These are phyloP conservation scores for Habroteleia sp. DNA, from an alignment of 2,888 invertebrate genomes.

Conservation along the genomic window DNA sequence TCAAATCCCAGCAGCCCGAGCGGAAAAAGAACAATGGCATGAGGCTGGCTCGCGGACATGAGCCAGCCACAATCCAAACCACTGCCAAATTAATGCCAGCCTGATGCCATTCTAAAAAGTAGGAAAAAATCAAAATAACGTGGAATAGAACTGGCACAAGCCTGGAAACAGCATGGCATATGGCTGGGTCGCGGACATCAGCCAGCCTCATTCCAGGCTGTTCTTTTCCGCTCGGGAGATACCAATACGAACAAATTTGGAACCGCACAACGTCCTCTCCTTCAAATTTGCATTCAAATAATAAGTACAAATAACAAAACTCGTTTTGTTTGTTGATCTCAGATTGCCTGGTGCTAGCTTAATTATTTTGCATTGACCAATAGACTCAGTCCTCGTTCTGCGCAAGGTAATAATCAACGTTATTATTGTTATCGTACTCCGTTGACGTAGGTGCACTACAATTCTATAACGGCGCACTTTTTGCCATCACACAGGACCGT, in stretches of 20 bases:
- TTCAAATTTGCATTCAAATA: conserved; percentile 40
- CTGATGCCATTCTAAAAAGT: too few species aligned
- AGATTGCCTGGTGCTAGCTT: conserved; percentile 32
- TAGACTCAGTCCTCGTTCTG: conserved; percentile 24
- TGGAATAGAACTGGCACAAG: too few species aligned
- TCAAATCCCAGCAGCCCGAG: too few species aligned
- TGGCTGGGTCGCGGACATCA: too few species aligned
- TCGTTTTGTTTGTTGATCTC: conserved; percentile 10
- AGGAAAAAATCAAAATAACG: too few species aligned
- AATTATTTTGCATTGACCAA: conserved; percentile 54
- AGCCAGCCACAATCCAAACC: too few species aligned
- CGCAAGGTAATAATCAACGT: conserved; percentile 33
- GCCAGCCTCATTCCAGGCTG: too few species aligned
- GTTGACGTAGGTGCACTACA: conserved; percentile 53
- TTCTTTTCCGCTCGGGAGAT: too few species aligned
- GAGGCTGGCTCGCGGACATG: too few species aligned
- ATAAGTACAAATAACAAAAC: conserved; percentile 42
- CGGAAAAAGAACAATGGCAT: too few species aligned
- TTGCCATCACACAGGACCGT: conserved; percentile 67
- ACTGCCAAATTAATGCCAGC: too few species aligned
- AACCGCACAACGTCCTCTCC: conserved; percentile 1
- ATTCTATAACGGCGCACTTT: conserved; percentile 61
- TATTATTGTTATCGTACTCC: conserved; percentile 21
- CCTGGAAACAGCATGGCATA: too few species aligned
- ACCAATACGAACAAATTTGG: conserved; percentile 11